Conservation (phyloP, 2,888 invertebrate species). For the Incurvaria masculella region DNA sequence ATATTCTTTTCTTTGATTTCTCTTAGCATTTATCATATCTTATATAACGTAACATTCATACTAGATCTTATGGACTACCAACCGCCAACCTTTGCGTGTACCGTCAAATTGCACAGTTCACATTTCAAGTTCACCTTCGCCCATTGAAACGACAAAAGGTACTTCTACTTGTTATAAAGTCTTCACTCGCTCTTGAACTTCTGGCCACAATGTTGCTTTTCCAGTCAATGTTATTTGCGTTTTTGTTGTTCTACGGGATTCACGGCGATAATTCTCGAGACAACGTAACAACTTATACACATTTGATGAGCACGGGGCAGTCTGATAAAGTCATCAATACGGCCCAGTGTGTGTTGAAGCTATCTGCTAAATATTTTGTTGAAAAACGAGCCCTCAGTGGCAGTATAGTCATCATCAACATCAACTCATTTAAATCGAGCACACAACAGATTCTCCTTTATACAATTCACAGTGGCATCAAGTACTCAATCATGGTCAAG, state of each 20-base stretch:
- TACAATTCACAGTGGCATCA: slow-evolving; percentile 42
- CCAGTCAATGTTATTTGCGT: neutral
- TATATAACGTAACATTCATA: too few relatives aligned
- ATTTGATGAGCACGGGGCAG: slow-evolving; percentile 32
- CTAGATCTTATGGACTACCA: too few relatives aligned
- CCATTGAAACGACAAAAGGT: neutral
- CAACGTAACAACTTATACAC: neutral
- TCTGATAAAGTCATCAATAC: slow-evolving; percentile 38
- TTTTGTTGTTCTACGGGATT: neutral
- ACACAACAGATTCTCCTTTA: slow-evolving; percentile 39
- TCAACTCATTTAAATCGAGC: slow-evolving; percentile 41
- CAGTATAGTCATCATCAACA: slow-evolving; percentile 49
- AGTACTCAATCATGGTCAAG: slow-evolving; percentile 52
- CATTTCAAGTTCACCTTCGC: neutral
- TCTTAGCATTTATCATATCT: too few relatives aligned
- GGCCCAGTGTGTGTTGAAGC: slow-evolving; percentile 49
- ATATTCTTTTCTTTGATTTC: too few relatives aligned
- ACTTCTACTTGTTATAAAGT: neutral
- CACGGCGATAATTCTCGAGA: neutral
- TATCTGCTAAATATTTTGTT: slow-evolving; percentile 51
- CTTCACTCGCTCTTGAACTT: neutral
- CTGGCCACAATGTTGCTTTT: neutral
- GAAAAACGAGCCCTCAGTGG: slow-evolving; percentile 50
- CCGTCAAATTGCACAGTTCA: neutral
- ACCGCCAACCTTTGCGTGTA: too few relatives aligned